A percentile compares a stretch with the other conserved stretches of the same genome.
phyloP scores from a whole-genome alignment of 2,797 vertebrate species.

The Catharus ustulatus region DNA sequence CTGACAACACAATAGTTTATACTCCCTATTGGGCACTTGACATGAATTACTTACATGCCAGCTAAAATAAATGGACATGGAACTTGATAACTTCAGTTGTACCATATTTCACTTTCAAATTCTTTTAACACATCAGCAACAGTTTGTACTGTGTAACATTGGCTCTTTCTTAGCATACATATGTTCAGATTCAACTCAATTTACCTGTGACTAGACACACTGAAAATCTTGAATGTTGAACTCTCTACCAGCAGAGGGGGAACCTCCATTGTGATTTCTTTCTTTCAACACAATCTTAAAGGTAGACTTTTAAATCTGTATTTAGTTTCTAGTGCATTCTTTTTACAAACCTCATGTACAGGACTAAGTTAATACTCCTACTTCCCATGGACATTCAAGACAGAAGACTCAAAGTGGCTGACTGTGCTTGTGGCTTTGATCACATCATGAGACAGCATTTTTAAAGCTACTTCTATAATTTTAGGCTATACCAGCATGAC shows the following conservation, averaged over 20 bases:
- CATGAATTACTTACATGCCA: neutral
- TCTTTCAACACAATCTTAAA: slow-evolving; percentile 22
- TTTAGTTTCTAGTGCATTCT: slow-evolving; percentile 12
- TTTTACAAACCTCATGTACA: neutral
- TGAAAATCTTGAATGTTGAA: neutral
- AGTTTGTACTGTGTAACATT: neutral
- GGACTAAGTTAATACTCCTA: neutral
- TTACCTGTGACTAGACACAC: neutral
- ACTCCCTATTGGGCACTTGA: neutral
- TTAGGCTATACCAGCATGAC: neutral
- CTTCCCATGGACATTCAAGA: neutral
- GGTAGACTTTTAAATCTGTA: slow-evolving; percentile 3
- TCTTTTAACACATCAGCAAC: neutral
- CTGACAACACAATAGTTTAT: neutral
- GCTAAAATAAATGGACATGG: neutral
- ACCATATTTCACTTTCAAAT: neutral
- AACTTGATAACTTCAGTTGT: neutral
- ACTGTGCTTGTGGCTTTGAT: slow-evolving; percentile 34
- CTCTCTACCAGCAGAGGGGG: slow-evolving; percentile 16
- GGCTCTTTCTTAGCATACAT: neutral
- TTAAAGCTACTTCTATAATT: slow-evolving; percentile 18
- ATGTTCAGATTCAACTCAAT: neutral
- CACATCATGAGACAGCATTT: neutral
- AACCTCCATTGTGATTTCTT: slow-evolving; percentile 19
- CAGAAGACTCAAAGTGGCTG: neutral